Base-by-base conservation (phyloP, 1,140 invertebrate species). In the Pantala flavescens region DNA sequence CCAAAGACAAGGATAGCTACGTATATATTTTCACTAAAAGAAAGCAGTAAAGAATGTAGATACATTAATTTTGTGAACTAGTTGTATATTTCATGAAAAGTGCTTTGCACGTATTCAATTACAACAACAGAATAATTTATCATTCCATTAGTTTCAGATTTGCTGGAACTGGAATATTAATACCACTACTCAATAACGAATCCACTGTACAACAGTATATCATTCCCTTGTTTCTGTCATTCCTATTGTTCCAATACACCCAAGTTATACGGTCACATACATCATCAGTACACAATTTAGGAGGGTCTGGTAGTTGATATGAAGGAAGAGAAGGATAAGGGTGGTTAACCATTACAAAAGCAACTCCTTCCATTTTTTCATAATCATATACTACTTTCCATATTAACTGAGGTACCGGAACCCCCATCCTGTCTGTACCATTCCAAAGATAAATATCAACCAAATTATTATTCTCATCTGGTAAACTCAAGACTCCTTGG, bases 241-340 rank as follows among this genome's bases (percentile, higher is more conserved):
- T 73, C 16, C 43, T 72, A n/a, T 74, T 24, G 1, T 63, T 63
- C 78, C 78, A 78, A 19, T 36, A 76, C 0, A 75, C 73, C 76
- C 76, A 78, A 21, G 74, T 70, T n/a, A 78, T 75, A 75, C 77
- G 73, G 24, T 72, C 43, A 70, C 78, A 78, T 16, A 78, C 74
- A 70, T 72, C 71, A 70, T 72, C 71, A 28, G 23, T 24, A 21
- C 78, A 78, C 42, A 77, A 23, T 36, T 2, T 2, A 7, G 72
- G 55, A 70, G 75, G 36, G 2, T 70, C 75, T 16, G 70, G 16
- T 14, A 70, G 24, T 5, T 76, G 36, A 16, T 24, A 23, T 7
- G 24, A 14, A 12, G n/a, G 0, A 36, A 5, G 2, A 10, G 36
- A 71, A 14, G 78, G 78, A 76, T 78, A 71, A 14, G 78, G 78